Percentiles rank a stretch among this genome's conserved stretches.
These are phyloP conservation scores for Sus cebifrons DNA, from an alignment of 2,797 vertebrate species.

Conservation along the genomic window DNA sequence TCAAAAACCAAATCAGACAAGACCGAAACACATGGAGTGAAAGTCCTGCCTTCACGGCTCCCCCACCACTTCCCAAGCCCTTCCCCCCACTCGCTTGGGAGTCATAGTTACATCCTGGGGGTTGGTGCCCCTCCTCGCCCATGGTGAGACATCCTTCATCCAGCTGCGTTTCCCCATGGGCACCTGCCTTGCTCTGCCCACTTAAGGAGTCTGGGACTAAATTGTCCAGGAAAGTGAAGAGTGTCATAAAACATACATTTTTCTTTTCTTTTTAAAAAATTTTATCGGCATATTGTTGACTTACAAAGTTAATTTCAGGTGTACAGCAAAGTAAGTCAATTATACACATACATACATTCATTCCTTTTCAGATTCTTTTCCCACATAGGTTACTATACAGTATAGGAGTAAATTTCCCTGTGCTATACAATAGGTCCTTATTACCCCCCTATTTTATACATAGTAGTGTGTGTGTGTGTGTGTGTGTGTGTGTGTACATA, in stretches of 20 bases:
- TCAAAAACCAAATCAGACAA: neutral
- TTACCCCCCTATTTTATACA: too few species aligned
- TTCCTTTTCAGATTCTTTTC: too few species aligned
- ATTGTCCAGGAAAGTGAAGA: neutral
- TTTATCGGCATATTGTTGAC: too few species aligned
- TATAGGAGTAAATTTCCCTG: too few species aligned
- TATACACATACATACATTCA: too few species aligned
- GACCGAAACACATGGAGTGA: neutral
- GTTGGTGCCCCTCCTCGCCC: neutral
- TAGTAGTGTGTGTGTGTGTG: too few species aligned
- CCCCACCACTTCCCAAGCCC: neutral
- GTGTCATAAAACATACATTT: neutral
- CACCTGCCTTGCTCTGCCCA: neutral
- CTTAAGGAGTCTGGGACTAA: neutral
- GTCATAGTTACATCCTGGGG: neutral
- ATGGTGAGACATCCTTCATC: fast-evolving
- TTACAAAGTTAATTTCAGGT: too few species aligned
- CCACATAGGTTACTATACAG: too few species aligned
- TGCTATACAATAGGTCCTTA: too few species aligned
- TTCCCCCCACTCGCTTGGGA: neutral
- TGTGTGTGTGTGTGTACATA: too few species aligned
- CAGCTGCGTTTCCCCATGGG: neutral
- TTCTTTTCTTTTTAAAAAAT: neutral
- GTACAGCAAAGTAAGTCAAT: too few species aligned
- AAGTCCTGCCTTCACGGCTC: neutral